A percentile compares a stretch with the other conserved stretches of the same genome.
Conservation (phyloP, 1,140 invertebrate species). For the Melipona quadrifasciata region DNA sequence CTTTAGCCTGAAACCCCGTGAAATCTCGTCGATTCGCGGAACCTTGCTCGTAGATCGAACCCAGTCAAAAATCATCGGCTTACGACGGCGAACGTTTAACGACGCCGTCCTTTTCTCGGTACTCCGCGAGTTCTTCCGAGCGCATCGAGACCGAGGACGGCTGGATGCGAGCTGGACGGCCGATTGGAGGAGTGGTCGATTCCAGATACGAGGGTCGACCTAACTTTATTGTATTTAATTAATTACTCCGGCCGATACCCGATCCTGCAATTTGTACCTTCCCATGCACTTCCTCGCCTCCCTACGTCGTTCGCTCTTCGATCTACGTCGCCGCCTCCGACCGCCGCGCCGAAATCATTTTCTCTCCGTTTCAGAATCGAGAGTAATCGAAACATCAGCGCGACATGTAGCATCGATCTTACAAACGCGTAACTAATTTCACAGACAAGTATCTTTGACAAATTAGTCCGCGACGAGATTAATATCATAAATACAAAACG, state of each 20-base stretch:
- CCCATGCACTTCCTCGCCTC: conserved; percentile 36
- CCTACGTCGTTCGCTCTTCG: conserved; percentile 19
- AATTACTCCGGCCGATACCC: conserved; percentile 73
- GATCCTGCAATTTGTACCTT: conserved; percentile 74
- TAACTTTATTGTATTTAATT: conserved; percentile 77
- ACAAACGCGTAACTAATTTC: not conserved
- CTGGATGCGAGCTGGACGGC: conserved; percentile 57
- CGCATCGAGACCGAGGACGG: conserved; percentile 57
- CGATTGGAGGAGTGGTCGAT: conserved; percentile 74
- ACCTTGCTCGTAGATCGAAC: conserved; percentile 42
- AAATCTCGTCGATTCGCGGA: conserved; percentile 29
- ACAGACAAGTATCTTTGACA: not conserved
- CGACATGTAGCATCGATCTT: not conserved
- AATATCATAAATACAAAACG: too few relatives aligned
- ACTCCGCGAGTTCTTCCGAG: conserved; percentile 57
- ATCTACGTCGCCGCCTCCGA: conserved; percentile 54
- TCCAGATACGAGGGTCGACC: conserved; percentile 73
- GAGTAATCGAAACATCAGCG: not conserved
- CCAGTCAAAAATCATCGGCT: conserved; percentile 52
- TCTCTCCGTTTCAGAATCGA: conserved; percentile 17
- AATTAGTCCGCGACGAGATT: too few relatives aligned
- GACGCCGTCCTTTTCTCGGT: conserved; percentile 45
- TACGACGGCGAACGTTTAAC: conserved; percentile 5
- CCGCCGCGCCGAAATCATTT: conserved; percentile 30
- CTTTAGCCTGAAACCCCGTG: not conserved